Evolutionary conservation across 2,888 invertebrate species (phyloP), one percentile per base, ranked within the genome.

Genomic region (Sceliomorpha sp.): DNA sequence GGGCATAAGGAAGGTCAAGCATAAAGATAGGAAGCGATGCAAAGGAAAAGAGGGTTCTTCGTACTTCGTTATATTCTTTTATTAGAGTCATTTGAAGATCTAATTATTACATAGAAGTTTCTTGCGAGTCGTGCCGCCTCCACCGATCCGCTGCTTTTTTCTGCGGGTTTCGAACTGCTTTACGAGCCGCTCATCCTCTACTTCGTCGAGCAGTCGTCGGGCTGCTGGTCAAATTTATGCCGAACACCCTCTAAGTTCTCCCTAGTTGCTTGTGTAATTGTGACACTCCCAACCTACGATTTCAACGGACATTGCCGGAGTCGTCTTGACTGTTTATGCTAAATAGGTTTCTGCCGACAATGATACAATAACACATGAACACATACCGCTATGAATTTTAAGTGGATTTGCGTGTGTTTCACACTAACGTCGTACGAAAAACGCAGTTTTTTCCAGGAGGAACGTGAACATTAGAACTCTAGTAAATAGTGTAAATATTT

Each of bases 21-120:
- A 10, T 34, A 17, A 17, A 45, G 39, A 45, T 26, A 56, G 29
- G 47, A 55, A 32, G 39, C 10, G 15, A 29, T 53, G 15, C 24
- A 24, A 37, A 48, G 64, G 66, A 53, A 56, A 53, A 71, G 69
- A 66, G 66, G 63, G 70, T 74, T 62, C 70, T 5, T 70, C 53
- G 68, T 75, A 76, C 76, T 81, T 80, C 75, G 79, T 80, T 80
- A 79, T 81, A 79, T 79, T 76, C 76, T 76, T 79, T 82, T 78
- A 80, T 83, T 78, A 75, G 70, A 74, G 77, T 78, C 79, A 80
- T 84, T 84, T 78, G 77, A 74, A 77, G 77, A 83, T 79, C 78
- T 84, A 84, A 84, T 84, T 84, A 84, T 83, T 81, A 78, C 77
- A 81, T 79, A 81, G 80, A 84, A 83, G 80, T 83, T 81, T 76